A percentile compares a stretch with the other conserved stretches of the same genome.
Evolutionary conservation across 2,113 vertebrate species (phyloP).

Genomic region (Corynorhinus townsendii): DNA sequence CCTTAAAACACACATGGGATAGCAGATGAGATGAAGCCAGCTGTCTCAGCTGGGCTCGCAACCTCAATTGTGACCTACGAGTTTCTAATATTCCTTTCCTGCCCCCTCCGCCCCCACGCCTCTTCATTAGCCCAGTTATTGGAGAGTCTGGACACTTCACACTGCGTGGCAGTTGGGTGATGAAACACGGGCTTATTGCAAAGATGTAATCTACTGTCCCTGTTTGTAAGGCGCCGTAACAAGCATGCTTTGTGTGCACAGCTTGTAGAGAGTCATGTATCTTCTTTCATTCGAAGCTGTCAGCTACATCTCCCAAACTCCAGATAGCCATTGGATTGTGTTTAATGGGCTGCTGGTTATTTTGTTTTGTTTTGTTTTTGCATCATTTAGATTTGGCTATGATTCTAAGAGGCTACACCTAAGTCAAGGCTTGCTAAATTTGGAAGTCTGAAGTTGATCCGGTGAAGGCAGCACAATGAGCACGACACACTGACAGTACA

Average conservation of each 20-base stretch:
- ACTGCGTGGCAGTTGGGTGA: neutral
- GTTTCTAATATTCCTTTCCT: neutral
- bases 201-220: constrained; percentile 12
- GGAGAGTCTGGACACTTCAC: neutral
- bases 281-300: neutral
- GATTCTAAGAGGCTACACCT: neutral
- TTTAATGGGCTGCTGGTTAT: neutral
- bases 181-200: constrained; percentile 26
- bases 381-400: neutral
- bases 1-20: neutral
- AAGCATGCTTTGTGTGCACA: neutral
- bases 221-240: neutral
- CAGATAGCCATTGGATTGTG: neutral
- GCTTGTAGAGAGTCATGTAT: neutral
- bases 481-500: rapidly evolving
- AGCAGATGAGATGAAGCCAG: neutral
- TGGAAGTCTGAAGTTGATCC: neutral
- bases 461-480: neutral
- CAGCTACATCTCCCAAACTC: neutral
- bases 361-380: neutral
- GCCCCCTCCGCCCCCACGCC: neutral
- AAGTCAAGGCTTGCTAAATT: neutral
- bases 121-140: neutral
- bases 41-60: neutral
- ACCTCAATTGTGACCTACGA: neutral